Evolutionary conservation across 2,113 vertebrate genomes (phyloP).

Genomic region (Oryctolagus cuniculus): DNA sequence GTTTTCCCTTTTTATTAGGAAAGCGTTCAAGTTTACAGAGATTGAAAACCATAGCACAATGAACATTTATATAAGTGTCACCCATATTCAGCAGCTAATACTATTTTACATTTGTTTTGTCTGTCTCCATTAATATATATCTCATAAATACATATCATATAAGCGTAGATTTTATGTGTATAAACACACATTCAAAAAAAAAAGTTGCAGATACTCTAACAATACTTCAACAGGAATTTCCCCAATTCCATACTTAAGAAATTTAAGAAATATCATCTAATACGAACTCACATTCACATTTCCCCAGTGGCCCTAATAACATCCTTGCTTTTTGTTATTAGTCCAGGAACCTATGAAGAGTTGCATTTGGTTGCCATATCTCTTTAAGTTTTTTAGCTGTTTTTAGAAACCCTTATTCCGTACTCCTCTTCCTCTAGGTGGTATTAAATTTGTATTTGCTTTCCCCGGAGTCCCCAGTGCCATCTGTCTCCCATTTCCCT

Average conservation of each 20-base stretch:
- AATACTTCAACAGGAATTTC: background rate
- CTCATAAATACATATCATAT: too few species aligned
- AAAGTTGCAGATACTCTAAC: background rate
- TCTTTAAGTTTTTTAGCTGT: background rate
- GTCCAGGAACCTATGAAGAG: background rate
- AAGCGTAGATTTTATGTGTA: background rate
- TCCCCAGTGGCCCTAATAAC: background rate
- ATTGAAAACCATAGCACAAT: background rate
- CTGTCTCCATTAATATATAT: background rate
- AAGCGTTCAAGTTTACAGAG: background rate
- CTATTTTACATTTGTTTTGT: background rate
- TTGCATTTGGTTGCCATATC: background rate
- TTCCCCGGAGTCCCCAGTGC: background rate
- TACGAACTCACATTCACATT: background rate
- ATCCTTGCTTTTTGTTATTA: background rate
- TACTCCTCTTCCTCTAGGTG: background rate
- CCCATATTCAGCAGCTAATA: background rate
- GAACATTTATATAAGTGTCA: background rate
- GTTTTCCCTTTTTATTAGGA: background rate
- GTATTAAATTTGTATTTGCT: background rate
- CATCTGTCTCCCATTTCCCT: background rate
- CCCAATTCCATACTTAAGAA: conserved; percentile 11
- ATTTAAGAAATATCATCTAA: background rate
- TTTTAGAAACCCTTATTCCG: background rate
- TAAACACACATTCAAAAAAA: background rate